phyloP scores from a whole-genome alignment of 2,113 vertebrate species.

The Passer montanus region DNA sequence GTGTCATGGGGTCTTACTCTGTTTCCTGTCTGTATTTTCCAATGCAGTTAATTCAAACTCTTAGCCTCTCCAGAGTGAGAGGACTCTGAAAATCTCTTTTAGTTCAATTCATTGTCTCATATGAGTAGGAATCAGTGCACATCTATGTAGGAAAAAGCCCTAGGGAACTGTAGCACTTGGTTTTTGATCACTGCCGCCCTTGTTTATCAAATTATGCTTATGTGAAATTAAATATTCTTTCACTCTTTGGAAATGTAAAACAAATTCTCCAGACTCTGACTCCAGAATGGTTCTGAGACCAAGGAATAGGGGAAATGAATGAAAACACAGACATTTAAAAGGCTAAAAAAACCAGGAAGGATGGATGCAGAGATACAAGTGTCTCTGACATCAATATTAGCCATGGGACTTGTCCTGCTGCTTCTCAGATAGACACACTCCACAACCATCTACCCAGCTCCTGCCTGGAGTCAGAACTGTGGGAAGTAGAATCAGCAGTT shows the following conservation, averaged over 20 bases:
- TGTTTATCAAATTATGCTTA: neutral
- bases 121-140: neutral
- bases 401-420: neutral
- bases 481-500: neutral
- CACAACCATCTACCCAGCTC: neutral
- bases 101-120: fast-evolving
- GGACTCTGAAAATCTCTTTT: neutral
- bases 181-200: neutral
- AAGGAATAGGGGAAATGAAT: neutral
- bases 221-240: neutral
- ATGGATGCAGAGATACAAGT: neutral
- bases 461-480: neutral
- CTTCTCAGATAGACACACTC: neutral
- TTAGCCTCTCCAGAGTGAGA: neutral
- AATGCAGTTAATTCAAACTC: neutral
- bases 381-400: neutral
- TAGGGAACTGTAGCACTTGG: neutral
- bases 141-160: neutral
- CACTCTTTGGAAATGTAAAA: neutral
- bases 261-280: neutral
- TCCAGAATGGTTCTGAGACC: neutral
- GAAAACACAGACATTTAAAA: neutral
- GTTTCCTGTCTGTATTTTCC: neutral
- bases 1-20: neutral
- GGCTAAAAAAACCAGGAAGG: neutral